Conservation (phyloP, 2,113 vertebrate species). For the Sorex fumeus region DNA sequence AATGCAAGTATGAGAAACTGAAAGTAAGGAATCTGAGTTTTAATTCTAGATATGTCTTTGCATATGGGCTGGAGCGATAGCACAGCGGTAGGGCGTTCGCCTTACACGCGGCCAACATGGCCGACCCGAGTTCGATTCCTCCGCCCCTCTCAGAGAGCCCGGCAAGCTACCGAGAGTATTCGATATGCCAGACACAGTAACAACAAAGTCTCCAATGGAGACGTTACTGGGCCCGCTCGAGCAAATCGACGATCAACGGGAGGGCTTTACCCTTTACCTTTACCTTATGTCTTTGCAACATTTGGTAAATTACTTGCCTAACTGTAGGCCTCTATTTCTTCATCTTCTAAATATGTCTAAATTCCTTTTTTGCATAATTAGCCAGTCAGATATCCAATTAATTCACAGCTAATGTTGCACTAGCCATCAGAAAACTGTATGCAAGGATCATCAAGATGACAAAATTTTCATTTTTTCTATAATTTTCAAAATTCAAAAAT, state of each 20-base stretch:
- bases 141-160: too few species aligned
- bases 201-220: too few species aligned
- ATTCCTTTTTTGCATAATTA: not conserved
- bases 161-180: too few species aligned
- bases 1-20: not conserved
- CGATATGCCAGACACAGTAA: too few species aligned
- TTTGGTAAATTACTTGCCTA: not conserved
- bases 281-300: not conserved
- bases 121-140: too few species aligned
- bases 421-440: not conserved
- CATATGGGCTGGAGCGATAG: too few species aligned
- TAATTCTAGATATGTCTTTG: not conserved
- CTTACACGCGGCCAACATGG: too few species aligned
- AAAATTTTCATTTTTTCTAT: not conserved
- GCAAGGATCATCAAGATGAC: fast-evolving
- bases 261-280: too few species aligned
- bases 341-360: not conserved
- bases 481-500: constrained; percentile 49
- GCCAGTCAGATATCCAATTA: not conserved
- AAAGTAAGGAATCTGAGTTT: constrained; percentile 24
- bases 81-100: too few species aligned
- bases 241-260: too few species aligned
- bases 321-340: not conserved
- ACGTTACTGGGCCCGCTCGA: too few species aligned
- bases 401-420: not conserved